These are phyloP conservation scores for Masticophis lateralis DNA, from an alignment of 2,797 vertebrate genomes.

Conservation along the genomic window DNA sequence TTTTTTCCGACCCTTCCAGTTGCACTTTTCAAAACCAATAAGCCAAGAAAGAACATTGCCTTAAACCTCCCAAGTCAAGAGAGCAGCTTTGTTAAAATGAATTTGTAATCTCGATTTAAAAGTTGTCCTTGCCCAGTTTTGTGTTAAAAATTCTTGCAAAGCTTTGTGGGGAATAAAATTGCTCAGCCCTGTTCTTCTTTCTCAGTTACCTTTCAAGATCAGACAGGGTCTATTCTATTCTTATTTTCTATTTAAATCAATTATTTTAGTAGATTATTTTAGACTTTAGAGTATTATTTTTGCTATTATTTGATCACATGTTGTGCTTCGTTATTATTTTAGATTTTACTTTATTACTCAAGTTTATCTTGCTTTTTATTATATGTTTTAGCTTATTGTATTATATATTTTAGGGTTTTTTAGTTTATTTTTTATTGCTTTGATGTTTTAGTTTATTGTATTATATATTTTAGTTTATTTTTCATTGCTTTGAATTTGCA, in stretches of 20 bases:
- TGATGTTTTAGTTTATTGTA: no score
- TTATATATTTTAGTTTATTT: not conserved
- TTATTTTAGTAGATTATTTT: no score
- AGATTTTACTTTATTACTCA: not conserved
- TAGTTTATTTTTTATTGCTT: no score
- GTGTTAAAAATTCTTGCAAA: slow-evolving; percentile 32
- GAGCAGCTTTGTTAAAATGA: slow-evolving; percentile 57
- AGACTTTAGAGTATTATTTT: not conserved
- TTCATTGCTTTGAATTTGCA: not conserved
- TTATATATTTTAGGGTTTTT: not conserved
- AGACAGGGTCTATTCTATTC: slow-evolving; percentile 8
- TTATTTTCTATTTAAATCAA: not conserved
- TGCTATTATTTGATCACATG: not conserved
- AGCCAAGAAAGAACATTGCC: slow-evolving; percentile 44
- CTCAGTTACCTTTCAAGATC: slow-evolving; percentile 45
- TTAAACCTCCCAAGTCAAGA: slow-evolving; percentile 50
- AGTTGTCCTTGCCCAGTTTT: slow-evolving; percentile 61
- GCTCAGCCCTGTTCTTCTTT: slow-evolving; percentile 34
- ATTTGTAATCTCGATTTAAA: slow-evolving; percentile 58
- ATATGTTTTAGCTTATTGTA: not conserved
- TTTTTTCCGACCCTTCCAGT: slow-evolving; percentile 54
- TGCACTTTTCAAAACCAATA: slow-evolving; percentile 54
- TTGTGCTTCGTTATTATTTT: not conserved
- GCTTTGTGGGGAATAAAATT: slow-evolving; percentile 38
- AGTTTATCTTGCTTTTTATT: not conserved